Evolutionary conservation across 2,113 vertebrate genomes (phyloP).

Genomic region (Ictalurus punctatus): DNA sequence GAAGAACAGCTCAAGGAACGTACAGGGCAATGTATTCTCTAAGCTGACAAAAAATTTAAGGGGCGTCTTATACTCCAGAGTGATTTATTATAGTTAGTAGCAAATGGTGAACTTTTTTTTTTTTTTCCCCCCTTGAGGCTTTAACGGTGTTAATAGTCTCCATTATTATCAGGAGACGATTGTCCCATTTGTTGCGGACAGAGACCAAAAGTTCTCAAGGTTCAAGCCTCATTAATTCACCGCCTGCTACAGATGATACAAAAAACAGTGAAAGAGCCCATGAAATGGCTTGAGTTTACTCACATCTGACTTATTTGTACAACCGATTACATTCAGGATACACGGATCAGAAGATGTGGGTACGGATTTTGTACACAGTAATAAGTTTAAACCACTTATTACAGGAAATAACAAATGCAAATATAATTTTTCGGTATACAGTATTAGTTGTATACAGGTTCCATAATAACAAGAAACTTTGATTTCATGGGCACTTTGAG

Average conservation of each 20-base stretch:
- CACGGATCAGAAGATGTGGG: not conserved
- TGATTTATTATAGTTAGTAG: not conserved
- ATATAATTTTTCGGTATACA: not conserved
- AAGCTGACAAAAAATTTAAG: not conserved
- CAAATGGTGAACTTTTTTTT: not conserved
- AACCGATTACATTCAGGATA: not conserved
- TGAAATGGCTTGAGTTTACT: not conserved
- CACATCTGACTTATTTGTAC: not conserved
- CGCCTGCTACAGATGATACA: not conserved
- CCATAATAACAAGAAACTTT: not conserved
- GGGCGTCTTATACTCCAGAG: not conserved
- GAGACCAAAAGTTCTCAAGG: not conserved
- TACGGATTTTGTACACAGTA: not conserved
- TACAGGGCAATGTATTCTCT: not conserved
- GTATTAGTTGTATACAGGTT: not conserved
- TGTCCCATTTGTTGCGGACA: not conserved
- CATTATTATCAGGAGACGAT: not conserved
- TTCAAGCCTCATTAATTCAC: conserved; percentile 17
- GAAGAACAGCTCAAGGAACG: not conserved
- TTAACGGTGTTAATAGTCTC: not conserved
- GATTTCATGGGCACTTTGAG: not conserved
- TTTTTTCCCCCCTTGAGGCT: not conserved
- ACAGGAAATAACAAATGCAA: not conserved
- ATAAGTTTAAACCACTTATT: not conserved
- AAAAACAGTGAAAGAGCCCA: not conserved